Conservation (phyloP, 2,797 vertebrate genomes). For the Salmo trutta region DNA sequence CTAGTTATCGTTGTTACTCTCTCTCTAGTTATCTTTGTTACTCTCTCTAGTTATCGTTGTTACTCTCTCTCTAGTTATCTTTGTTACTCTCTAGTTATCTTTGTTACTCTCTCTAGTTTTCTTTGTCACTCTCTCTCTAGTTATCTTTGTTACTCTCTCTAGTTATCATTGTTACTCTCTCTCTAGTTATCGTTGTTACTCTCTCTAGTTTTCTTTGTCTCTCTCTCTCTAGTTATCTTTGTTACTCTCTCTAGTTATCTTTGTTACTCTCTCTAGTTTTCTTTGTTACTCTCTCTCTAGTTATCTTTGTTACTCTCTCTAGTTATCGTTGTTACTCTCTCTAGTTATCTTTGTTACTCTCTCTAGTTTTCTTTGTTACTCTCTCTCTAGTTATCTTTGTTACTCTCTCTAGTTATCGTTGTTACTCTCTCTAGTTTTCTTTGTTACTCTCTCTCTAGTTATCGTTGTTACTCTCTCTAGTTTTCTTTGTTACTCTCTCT, state of each 20-base stretch:
- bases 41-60: not conserved
- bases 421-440: not conserved
- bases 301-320: not conserved
- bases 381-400: not conserved
- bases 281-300: not conserved
- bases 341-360: no score
- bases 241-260: not conserved
- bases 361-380: not conserved
- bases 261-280: not conserved
- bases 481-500: not conserved
- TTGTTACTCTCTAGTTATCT: not conserved
- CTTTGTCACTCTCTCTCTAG: not conserved
- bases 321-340: not conserved
- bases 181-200: not conserved
- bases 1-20: not conserved
- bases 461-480: not conserved
- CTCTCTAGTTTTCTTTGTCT: not conserved
- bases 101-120: not conserved
- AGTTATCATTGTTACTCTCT: not conserved
- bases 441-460: not conserved
- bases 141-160: not conserved
- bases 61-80: not conserved
- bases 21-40: no score
- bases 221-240: not conserved
- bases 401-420: not conserved